Percentiles rank a stretch among this genome's conserved stretches.
Conservation (phyloP, 2,113 vertebrate species). For the Tetraodon nigroviridis region DNA sequence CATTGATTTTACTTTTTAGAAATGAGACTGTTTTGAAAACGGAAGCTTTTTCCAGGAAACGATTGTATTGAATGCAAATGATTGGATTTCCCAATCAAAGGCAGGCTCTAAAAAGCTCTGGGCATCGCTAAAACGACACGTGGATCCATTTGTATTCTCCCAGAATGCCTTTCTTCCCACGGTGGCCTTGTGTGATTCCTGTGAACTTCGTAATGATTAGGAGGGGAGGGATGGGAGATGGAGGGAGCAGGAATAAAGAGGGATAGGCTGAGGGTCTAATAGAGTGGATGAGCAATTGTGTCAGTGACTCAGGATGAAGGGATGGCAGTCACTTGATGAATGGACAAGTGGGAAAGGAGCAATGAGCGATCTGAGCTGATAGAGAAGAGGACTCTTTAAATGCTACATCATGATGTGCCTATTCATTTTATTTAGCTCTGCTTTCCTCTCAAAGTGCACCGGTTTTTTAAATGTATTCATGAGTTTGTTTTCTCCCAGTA, state of each 20-base stretch:
- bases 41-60: too few species aligned
- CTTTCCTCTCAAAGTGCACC: slow-evolving; percentile 15
- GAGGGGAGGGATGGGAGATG: slow-evolving; percentile 6
- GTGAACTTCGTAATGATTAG: slow-evolving; percentile 5
- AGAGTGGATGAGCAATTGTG: slow-evolving; percentile 57
- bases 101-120: too few species aligned
- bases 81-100: too few species aligned
- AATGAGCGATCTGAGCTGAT: slow-evolving; percentile 32
- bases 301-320: slow-evolving; percentile 50
- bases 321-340: slow-evolving; percentile 50
- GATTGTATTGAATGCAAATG: too few species aligned
- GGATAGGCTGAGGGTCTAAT: slow-evolving; percentile 45
- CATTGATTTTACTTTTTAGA: too few species aligned
- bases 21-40: too few species aligned
- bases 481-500: background rate
- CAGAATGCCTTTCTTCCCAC: slow-evolving; percentile 3
- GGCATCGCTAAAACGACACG: too few species aligned
- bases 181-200: background rate
- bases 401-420: slow-evolving; percentile 24
- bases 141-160: slow-evolving; percentile 15
- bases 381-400: slow-evolving; percentile 36
- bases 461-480: background rate
- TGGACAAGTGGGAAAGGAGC: slow-evolving; percentile 42
- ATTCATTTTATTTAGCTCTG: slow-evolving; percentile 26
- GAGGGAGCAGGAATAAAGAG: slow-evolving; percentile 3